A percentile compares a stretch with the other conserved stretches of the same genome.
Conservation (phyloP, 37 sponge, comb jelly and placozoan genomes). For the Chondrosia reniformis region DNA sequence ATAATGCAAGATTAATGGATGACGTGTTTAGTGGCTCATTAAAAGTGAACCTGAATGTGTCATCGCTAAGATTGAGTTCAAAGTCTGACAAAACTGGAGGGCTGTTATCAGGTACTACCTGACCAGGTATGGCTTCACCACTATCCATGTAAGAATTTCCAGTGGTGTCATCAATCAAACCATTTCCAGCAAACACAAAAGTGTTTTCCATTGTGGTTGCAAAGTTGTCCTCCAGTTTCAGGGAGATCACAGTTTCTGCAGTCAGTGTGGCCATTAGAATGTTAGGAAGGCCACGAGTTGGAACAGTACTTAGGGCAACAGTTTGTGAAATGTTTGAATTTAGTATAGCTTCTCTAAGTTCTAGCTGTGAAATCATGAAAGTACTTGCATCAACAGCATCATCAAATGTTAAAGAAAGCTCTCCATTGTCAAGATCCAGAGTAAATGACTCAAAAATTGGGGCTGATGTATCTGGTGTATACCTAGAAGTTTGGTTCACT, state of each 20-base stretch:
- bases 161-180: conserved; percentile 58
- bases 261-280: conserved; percentile 8
- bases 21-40: conserved; percentile 27
- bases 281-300: conserved; percentile 11
- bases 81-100: conserved; percentile 13
- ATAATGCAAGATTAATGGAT: neutral
- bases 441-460: conserved; percentile 66
- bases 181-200: conserved; percentile 19
- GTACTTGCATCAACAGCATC: conserved; percentile 44
- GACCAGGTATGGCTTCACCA: neutral
- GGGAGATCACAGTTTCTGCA: conserved; percentile 19
- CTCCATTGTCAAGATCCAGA: conserved; percentile 65
- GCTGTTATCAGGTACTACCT: conserved; percentile 15
- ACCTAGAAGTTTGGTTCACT: conserved; percentile 43
- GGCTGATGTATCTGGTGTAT: conserved; percentile 59
- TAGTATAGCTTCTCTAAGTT: conserved; percentile 22
- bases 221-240: conserved; percentile 52
- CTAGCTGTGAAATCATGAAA: conserved; percentile 33
- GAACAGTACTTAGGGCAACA: neutral
- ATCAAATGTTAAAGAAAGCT: conserved; percentile 59
- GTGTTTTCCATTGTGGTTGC: conserved; percentile 50
- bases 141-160: conserved; percentile 55
- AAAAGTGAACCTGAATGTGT: conserved; percentile 22
- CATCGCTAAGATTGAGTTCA: conserved; percentile 13
- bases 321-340: neutral